Base-by-base conservation (phyloP, 2,113 vertebrate genomes). In the Oreochromis tanganicae region DNA sequence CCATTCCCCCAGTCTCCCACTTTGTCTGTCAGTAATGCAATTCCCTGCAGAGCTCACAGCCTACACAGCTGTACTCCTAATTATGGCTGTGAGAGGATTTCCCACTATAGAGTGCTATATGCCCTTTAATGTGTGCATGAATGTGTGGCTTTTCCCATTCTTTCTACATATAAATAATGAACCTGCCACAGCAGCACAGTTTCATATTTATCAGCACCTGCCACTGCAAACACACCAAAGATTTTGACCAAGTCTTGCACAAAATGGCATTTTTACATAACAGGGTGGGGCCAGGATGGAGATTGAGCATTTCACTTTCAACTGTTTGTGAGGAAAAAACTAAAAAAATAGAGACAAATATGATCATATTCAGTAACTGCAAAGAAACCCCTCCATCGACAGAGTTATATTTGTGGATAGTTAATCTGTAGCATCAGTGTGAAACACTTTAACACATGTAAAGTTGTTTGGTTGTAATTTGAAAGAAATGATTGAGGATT, bases 121-220 rank as follows among this genome's bases (percentile, higher is more conserved):
- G 43, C 24, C 17, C 63, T 78, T 24, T 17, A 7, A 3, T 3
- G 17, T 79, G 73, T 52, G 73, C 43, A 50, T n/a, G 46, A 17
- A 43, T 54, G 27, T 56, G 24, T 48, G 17, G 7, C 46, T 82
- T 71, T 21, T 38, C 55, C 6, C 27, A 56, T 71, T 38, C 21
- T 54, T 75, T 84, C 79, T 21, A 38, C 48, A 48, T 55, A 41
- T 78, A 87, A 90, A 85, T 90, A 92, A 90, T 86, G 82, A 85
- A 34, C 14, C 84, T 87, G 92, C 71, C 85, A 85, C 17, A 68
- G 38, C 17, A 75, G 27, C 21, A 17, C 41, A 17, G 32, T 13
- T n/a, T 83, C 9, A 71, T 82, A 91, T 91, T 81, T 83, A 80
- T 86, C 75, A 86, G 79, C 36, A 32, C 38, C 52, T 73, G 50